phyloP scores from a whole-genome alignment of 2,113 vertebrate genomes.

The Cololabis saira region DNA sequence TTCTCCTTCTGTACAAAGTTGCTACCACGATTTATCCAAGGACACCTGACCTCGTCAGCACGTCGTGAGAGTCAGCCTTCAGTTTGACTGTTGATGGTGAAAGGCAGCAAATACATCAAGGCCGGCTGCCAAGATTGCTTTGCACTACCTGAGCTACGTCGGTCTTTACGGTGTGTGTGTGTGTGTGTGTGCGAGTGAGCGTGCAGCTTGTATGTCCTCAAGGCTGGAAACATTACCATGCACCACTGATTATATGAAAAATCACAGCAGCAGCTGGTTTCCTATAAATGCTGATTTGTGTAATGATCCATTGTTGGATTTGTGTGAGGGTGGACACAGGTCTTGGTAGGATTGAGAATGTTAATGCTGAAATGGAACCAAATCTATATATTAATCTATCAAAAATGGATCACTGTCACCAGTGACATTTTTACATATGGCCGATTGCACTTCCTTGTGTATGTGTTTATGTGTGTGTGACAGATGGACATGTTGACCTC shows the following conservation, averaged over 20 bases:
- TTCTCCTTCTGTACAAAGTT: conserved; percentile 42
- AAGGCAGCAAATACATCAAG: conserved; percentile 63
- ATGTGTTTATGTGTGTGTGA: conserved; percentile 16
- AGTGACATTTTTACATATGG: conserved; percentile 21
- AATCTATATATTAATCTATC: conserved; percentile 44
- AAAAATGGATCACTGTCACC: conserved; percentile 26
- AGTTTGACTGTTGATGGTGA: conserved; percentile 65
- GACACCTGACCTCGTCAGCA: conserved; percentile 61
- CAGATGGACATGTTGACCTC: conserved; percentile 45
- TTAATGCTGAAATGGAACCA: conserved; percentile 52
- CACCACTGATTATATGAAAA: conserved; percentile 67
- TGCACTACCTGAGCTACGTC: conserved; percentile 73
- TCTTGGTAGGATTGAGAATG: conserved; percentile 37
- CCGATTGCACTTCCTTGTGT: neutral
- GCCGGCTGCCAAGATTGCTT: conserved; percentile 71
- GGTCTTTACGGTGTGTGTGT: conserved; percentile 67
- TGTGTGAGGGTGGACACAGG: conserved; percentile 56
- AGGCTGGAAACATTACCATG: conserved; percentile 65
- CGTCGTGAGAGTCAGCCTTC: conserved; percentile 57
- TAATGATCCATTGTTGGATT: conserved; percentile 66
- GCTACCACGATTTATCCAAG: conserved; percentile 56
- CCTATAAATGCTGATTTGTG: conserved; percentile 55
- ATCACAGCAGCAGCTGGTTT: conserved; percentile 68
- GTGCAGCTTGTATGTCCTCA: conserved; percentile 45
- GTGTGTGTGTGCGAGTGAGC: conserved; percentile 43